Base-by-base conservation (phyloP, 2,888 invertebrate genomes). In the Orthosia gracilis region DNA sequence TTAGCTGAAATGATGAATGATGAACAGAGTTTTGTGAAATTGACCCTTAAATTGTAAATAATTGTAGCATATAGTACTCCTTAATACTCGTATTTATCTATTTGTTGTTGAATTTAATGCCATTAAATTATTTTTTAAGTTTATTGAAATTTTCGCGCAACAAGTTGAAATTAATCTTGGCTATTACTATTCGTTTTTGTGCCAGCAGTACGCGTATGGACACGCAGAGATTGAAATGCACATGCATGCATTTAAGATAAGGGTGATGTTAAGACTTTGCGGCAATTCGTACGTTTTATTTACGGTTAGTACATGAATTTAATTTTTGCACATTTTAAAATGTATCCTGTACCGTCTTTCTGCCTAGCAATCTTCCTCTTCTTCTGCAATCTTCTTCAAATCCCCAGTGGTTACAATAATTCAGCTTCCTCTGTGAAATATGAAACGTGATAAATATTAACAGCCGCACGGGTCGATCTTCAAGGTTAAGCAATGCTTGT, bases 221-320 rank as follows among this genome's bases (percentile, higher is more conserved):
- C 78, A 73, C 66, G 75, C 76, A 83, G 73, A 92, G 91, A 94
- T 94, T 92, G 81, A 85, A 91, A 90, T 85, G 70, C 77, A 75
- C 85, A 73, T 75, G 55, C 76, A 73, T 82, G 58, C 76, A 88
- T 89, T 83, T 84, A 76, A 83, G 92, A 93, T 94, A 94, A 94
- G 89, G 83, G 88, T 89, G 85, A 94, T 93, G 94, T 76, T 85
- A 86, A 88, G 84, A 86, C 88, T 87, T 77, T 85, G 88, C 82
- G 76, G 89, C 80, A 84, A 83, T 82, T 66, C 61, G 62, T 71
- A 31, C 52, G 69, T 74, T 73, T 83, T 91, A 83, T 78, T 90
- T 78, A 84, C 89, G 92, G 94, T 94, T 87, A 89, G 94, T 91
- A 82, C 79, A 45, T 70, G 67, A 47, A 61, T 59, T 40, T 12